Evolutionary conservation across 2,888 invertebrate genomes (phyloP), one percentile per base, ranked within the genome.

Genomic region (Agriopis leucophaearia): DNA sequence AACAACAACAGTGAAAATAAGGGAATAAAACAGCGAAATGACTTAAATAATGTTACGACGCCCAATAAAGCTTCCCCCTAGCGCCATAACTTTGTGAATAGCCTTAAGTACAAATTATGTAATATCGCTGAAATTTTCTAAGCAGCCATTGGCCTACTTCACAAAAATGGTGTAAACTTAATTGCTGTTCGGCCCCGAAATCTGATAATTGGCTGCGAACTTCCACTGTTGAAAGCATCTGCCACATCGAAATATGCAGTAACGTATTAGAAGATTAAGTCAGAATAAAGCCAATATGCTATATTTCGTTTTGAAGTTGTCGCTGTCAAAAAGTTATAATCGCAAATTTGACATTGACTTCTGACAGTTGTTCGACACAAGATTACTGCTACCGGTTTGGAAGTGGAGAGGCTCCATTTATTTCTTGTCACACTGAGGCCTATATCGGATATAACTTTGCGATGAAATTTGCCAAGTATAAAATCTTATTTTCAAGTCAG

Each of bases 221-320:
- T 88, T 87, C 59, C 77, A 82, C 86, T 79, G 83, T 88, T 85
- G 74, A 73, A 69, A 83, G 78, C 85, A 83, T 84, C 87, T 84
- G 85, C 78, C 76, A 70, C 77, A 68, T 62, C 77, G 79, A 76
- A 76, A 77, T 81, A 50, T 64, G 50, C 55, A 68, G 56, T 80
- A 78, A 78, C 80, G 78, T 71, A 70, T 68, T 70, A 57, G 66
- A 35, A 8, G 35, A 8, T 18, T 10, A 5, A 12, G 48, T 48
- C 10, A 47, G 3, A 16, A 15, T 7, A 27, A 27, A 47, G 13
- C n/a, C n/a, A 15, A 15, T n/a, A 44, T 38, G 9, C 38, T 38
- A 8, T 38, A 38, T 38, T 38, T 27, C 27, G 27, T 3, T 27
- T 27, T 27, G 27, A 3, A 5, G 27, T 27, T 27, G 1, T 27